phyloP scores from a whole-genome alignment of 2,888 invertebrate genomes.

The Plutella xylostella region DNA sequence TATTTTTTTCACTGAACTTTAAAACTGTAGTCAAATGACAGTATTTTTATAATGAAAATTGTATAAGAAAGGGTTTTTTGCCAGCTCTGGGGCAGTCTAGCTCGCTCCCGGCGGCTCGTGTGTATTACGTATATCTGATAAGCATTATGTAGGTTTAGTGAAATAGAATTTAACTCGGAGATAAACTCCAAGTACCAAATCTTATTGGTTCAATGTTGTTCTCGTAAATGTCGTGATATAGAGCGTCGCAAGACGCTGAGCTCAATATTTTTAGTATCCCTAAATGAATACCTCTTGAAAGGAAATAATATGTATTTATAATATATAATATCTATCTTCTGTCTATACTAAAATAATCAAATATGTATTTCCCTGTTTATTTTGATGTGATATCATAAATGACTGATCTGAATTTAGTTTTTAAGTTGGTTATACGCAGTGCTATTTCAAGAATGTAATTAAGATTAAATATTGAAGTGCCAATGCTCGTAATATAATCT shows the following conservation, averaged over 20 bases:
- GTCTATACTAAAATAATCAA: too few relatives aligned
- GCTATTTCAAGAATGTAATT: constrained; percentile 68
- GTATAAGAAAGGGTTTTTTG: constrained; percentile 62
- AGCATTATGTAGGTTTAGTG: constrained; percentile 71
- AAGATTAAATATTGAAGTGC: constrained; percentile 70
- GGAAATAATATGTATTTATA: constrained; percentile 49
- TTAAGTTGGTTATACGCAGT: constrained; percentile 71
- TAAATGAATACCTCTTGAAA: constrained; percentile 71
- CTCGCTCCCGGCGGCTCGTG: constrained; percentile 20
- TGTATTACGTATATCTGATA: constrained; percentile 65
- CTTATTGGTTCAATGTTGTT: constrained; percentile 67
- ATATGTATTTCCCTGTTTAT: constrained; percentile 70
- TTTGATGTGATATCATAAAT: constrained; percentile 74
- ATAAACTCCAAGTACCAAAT: constrained; percentile 63
- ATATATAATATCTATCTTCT: constrained; percentile 66
- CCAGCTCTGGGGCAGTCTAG: constrained; percentile 23
- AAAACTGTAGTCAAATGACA: constrained; percentile 68
- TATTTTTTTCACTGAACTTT: constrained; percentile 56
- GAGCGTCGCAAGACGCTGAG: constrained; percentile 64
- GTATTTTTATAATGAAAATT: constrained; percentile 70
- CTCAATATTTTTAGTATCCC: constrained; percentile 71
- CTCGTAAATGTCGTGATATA: constrained; percentile 68
- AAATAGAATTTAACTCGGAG: constrained; percentile 64
- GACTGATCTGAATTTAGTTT: constrained; percentile 73
- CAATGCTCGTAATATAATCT: constrained; percentile 71